Conservation (phyloP, 2,888 invertebrate genomes). For the Nephrotoma guestfalica region DNA sequence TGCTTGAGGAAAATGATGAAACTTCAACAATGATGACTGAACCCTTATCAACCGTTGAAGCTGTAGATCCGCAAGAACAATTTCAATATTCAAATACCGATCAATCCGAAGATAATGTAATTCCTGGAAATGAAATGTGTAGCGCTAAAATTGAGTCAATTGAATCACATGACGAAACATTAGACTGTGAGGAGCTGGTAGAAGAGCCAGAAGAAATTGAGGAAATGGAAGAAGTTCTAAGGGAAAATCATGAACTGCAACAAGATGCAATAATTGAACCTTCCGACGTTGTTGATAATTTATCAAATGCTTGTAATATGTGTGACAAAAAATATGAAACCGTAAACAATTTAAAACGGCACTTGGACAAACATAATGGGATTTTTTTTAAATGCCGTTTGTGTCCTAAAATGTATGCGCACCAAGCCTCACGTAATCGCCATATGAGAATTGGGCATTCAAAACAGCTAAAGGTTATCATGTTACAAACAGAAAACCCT, state of each 20-base stretch:
- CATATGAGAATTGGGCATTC: neutral
- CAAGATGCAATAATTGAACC: neutral
- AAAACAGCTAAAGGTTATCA: neutral
- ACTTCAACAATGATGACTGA: neutral
- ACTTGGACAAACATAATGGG: neutral
- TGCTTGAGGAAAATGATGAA: neutral
- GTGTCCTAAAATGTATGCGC: neutral
- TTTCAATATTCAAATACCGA: neutral
- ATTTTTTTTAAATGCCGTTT: neutral
- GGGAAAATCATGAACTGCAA: neutral
- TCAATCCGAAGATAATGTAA: neutral
- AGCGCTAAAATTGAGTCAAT: neutral
- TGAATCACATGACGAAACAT: neutral
- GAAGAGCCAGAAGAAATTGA: neutral
- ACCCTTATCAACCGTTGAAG: neutral
- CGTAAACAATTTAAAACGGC: neutral
- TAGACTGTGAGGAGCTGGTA: neutral
- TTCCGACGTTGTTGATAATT: neutral
- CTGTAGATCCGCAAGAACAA: neutral
- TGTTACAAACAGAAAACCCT: neutral
- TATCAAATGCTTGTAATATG: neutral
- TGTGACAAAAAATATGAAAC: constrained; percentile 1
- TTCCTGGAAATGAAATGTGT: neutral
- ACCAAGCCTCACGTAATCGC: constrained; percentile 1
- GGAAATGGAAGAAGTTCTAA: neutral